Evolutionary conservation across 1,140 invertebrate species (phyloP).

Genomic region (fruit fly (Drosophila melanogaster)): DNA sequence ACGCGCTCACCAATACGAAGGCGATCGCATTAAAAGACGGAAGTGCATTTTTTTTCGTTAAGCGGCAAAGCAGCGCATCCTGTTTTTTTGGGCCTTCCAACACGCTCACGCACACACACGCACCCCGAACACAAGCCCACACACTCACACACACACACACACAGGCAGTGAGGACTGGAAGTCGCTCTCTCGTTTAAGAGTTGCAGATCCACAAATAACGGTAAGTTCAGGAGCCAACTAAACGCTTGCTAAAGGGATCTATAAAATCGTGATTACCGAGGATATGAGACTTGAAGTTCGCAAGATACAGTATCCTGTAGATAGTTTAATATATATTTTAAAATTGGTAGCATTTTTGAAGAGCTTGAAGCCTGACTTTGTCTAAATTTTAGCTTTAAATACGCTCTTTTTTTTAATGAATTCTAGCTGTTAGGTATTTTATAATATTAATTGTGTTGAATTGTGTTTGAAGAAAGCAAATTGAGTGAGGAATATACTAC

Average conservation of each 20-base stretch:
- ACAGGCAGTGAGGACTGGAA: conserved; percentile 11
- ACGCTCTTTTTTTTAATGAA: no score
- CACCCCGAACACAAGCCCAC: conserved; percentile 4
- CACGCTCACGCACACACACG: conserved; percentile 20
- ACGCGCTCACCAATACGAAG: conserved; percentile 32
- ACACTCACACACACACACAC: background rate
- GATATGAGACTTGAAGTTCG: no score
- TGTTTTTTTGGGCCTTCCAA: conserved; percentile 65
- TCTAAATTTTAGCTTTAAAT: no score
- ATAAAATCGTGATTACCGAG: background rate
- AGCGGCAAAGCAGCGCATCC: conserved; percentile 66
- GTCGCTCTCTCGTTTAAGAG: conserved; percentile 45
- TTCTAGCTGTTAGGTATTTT: no score
- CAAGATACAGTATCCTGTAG: no score
- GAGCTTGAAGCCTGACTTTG: no score
- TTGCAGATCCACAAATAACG: conserved; percentile 23
- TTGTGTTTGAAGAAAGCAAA: no score
- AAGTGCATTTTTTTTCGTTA: conserved; percentile 63
- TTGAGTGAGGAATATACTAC: no score
- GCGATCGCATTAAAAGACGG: conserved; percentile 63
- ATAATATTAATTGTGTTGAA: no score
- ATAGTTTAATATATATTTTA: no score
- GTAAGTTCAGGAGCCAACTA: conserved; percentile 16
- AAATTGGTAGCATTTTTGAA: background rate
- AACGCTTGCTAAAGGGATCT: background rate